Evolutionary conservation across 2,888 invertebrate species (phyloP).

Genomic region (Xestia sexstrigata): DNA sequence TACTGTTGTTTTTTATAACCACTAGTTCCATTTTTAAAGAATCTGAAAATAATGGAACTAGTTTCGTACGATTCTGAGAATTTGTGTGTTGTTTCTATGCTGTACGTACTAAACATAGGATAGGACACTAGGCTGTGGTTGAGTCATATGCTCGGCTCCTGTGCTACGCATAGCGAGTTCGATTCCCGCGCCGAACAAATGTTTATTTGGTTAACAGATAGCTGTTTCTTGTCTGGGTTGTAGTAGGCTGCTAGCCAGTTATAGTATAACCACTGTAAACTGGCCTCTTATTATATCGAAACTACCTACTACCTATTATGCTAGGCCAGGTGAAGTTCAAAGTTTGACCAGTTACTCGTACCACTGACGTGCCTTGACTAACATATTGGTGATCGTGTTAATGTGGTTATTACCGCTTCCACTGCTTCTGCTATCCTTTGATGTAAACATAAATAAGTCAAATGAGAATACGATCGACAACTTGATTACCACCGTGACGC

Average conservation of each 20-base stretch:
- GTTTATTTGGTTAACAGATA: background rate
- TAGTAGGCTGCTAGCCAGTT: background rate
- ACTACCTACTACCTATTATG: background rate
- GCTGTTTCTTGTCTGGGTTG: background rate
- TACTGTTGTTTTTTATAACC: too few species aligned
- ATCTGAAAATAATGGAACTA: too few species aligned
- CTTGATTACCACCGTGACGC: slow-evolving; percentile 24
- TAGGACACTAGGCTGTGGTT: too few species aligned
- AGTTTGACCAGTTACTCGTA: too few species aligned
- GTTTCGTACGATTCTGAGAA: background rate
- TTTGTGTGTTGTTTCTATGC: slow-evolving; percentile 6
- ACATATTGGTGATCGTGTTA: slow-evolving; percentile 1
- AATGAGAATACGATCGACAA: slow-evolving; percentile 4
- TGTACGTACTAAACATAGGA: background rate
- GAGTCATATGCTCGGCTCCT: background rate
- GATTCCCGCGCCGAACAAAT: slow-evolving; percentile 5
- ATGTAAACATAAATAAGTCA: slow-evolving; percentile 29
- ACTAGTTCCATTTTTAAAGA: too few species aligned
- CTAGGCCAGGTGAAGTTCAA: background rate
- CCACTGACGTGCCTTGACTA: too few species aligned
- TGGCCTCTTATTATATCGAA: background rate
- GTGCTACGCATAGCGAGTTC: background rate
- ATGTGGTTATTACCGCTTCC: slow-evolving; percentile 1
- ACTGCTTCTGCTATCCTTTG: slow-evolving; percentile 3
- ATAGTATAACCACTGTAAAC: background rate